Conservation (phyloP, 2,888 invertebrate species). For the Cryptus armator region DNA sequence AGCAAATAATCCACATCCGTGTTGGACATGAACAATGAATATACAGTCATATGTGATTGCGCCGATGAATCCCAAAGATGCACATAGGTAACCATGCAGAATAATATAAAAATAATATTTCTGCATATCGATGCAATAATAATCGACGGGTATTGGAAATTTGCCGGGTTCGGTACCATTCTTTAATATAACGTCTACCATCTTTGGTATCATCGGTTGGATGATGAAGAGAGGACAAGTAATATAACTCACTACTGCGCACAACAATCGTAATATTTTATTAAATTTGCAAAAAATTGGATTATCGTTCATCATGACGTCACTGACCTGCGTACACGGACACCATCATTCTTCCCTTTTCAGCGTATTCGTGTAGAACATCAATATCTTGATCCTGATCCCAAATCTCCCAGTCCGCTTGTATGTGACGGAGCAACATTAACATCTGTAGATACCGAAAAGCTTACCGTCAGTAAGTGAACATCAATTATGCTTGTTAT, state of each 20-base stretch:
- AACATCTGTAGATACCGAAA: not conserved
- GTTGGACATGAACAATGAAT: conserved; percentile 41
- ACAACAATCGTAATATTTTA: not conserved
- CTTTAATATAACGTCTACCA: not conserved
- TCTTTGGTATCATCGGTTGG: not conserved
- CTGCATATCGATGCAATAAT: not conserved
- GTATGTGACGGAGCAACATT: conserved; percentile 1
- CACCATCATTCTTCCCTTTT: not conserved
- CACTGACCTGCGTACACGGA: not conserved
- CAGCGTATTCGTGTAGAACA: conserved; percentile 5
- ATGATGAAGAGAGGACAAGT: not conserved
- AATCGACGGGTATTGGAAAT: conserved; percentile 1
- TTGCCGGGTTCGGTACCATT: not conserved
- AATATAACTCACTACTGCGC: not conserved
- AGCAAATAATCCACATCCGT: conserved; percentile 54
- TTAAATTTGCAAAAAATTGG: not conserved
- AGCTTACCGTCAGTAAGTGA: not conserved
- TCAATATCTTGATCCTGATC: not conserved
- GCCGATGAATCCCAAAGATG: not conserved
- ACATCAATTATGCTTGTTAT: too few species aligned
- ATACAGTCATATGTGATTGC: conserved; percentile 29
- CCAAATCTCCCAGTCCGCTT: not conserved
- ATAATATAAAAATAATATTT: conserved; percentile 23
- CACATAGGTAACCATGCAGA: not conserved
- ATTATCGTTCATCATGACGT: not conserved